phyloP scores from a whole-genome alignment of 2,888 invertebrate species.

The Hyposoter didymator region DNA sequence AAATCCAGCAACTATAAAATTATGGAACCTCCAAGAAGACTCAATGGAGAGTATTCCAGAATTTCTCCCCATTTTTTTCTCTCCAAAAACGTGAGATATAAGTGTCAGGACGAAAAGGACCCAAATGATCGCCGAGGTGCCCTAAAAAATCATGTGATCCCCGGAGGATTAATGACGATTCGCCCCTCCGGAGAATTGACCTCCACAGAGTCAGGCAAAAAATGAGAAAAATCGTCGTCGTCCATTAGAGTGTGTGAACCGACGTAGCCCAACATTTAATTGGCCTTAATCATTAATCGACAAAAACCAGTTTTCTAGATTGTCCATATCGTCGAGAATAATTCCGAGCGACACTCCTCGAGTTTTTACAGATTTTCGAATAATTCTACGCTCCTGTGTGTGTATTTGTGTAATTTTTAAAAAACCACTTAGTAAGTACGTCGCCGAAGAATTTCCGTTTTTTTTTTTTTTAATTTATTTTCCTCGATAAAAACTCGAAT shows the following conservation, averaged over 20 bases:
- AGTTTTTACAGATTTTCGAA: slow-evolving; percentile 17
- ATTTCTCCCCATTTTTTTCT: too few relatives aligned
- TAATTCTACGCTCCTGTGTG: slow-evolving; percentile 51
- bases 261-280: slow-evolving; percentile 20
- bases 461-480: slow-evolving; percentile 24
- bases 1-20: too few relatives aligned
- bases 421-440: slow-evolving; percentile 51
- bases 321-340: slow-evolving; percentile 38
- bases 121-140: too few relatives aligned
- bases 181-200: slow-evolving; percentile 69
- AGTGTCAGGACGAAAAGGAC: too few relatives aligned
- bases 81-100: too few relatives aligned
- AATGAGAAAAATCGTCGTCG: slow-evolving; percentile 38
- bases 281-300: slow-evolving; percentile 19
- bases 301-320: slow-evolving; percentile 25
- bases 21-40: too few relatives aligned
- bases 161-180: slow-evolving; percentile 61
- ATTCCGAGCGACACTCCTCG: slow-evolving; percentile 7
- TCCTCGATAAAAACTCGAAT: slow-evolving; percentile 34
- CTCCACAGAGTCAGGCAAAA: slow-evolving; percentile 30
- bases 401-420: slow-evolving; percentile 23
- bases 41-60: too few relatives aligned
- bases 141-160: too few relatives aligned
- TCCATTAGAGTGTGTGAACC: slow-evolving; percentile 29
- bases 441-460: slow-evolving; percentile 26